These are phyloP conservation scores for Phenganax stokvisi DNA, from an alignment of 92 coral and sea anemone species.

Conservation along the genomic window DNA sequence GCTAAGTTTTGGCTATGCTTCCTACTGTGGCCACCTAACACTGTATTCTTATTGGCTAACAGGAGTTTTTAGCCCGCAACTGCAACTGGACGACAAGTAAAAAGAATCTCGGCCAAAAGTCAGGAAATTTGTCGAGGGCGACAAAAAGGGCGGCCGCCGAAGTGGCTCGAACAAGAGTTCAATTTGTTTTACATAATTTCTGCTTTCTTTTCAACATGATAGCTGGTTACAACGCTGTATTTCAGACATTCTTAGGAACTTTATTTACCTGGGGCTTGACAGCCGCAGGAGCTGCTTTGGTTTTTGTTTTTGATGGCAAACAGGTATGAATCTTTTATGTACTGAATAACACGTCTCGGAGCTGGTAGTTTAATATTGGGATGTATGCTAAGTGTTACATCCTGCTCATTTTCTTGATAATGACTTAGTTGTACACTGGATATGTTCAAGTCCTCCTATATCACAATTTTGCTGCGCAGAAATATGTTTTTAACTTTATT, in stretches of 20 bases:
- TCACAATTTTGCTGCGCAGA: no score
- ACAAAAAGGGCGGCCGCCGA: constrained; percentile 25
- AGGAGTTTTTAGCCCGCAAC: no score
- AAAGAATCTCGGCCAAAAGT: no score
- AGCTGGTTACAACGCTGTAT: constrained; percentile 65
- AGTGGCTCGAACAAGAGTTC: neutral
- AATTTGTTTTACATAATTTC: neutral
- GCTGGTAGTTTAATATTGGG: no score
- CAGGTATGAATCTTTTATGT: constrained; percentile 52
- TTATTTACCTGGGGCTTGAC: constrained; percentile 96
- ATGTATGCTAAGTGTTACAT: neutral
- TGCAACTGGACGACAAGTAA: no score
- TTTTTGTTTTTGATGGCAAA: constrained; percentile 78
- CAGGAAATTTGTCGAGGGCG: constrained; percentile 10
- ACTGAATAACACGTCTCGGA: no score
- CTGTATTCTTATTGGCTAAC: no score
- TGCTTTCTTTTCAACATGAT: constrained; percentile 50
- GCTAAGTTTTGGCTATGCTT: no score
- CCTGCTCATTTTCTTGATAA: neutral
- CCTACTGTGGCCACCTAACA: no score
- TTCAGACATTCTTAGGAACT: constrained; percentile 89
- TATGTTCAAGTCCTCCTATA: neutral
- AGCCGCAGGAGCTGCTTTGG: constrained; percentile 83
- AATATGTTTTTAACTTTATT: neutral
- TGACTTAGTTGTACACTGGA: neutral